Conservation (phyloP, 1,140 invertebrate genomes). For the Nasonia giraulti region DNA sequence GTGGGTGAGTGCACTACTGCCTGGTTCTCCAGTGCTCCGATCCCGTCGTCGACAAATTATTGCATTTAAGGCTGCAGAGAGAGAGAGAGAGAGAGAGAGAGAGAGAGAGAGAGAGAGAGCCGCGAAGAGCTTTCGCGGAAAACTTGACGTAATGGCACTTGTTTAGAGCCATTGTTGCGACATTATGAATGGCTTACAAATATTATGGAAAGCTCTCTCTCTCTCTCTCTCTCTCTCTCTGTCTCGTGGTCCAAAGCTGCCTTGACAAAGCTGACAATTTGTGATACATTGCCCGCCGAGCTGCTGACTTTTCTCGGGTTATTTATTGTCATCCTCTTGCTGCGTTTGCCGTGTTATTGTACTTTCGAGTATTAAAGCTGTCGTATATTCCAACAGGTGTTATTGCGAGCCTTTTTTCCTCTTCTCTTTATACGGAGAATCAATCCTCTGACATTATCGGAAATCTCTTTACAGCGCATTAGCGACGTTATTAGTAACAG, state of each 20-base stretch:
- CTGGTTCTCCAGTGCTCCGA: neutral
- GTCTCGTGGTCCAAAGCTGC: neutral
- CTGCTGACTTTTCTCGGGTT: neutral
- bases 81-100: neutral
- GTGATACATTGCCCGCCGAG: neutral
- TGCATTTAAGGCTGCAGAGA: neutral
- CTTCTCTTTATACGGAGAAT: too few species aligned
- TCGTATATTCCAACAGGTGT: neutral
- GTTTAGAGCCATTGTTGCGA: slow-evolving; percentile 24
- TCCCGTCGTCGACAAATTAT: slow-evolving; percentile 24
- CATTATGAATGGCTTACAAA: slow-evolving; percentile 29
- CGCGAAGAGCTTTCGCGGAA: slow-evolving; percentile 16
- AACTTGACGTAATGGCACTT: slow-evolving; percentile 36
- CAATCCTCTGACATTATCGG: too few species aligned
- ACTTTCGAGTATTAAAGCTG: neutral
- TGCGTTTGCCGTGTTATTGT: neutral
- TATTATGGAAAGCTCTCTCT: slow-evolving; percentile 22
- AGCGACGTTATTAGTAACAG: too few species aligned
- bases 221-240: neutral
- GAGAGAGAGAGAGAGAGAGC: neutral
- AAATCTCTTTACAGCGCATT: too few species aligned
- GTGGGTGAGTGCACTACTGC: neutral
- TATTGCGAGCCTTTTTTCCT: neutral
- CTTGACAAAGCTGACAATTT: neutral
- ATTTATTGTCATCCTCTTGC: neutral